Conservation (phyloP, 1,140 invertebrate genomes). For the Rhynchophorus ferrugineus region DNA sequence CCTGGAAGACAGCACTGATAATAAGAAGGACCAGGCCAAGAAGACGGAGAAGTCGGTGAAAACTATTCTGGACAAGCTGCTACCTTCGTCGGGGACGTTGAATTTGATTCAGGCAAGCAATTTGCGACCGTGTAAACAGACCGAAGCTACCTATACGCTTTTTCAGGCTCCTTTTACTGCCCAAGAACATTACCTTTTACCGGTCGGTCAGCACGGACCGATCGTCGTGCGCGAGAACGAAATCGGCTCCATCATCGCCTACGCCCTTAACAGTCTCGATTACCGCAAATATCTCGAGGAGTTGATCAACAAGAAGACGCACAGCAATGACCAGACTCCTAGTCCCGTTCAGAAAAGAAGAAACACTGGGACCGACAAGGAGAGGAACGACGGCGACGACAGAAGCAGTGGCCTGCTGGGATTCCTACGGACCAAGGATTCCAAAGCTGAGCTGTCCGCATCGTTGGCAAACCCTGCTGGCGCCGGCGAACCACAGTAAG, state of each 20-base stretch:
- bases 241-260: slow-evolving; percentile 84
- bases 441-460: slow-evolving; percentile 26
- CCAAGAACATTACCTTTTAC: slow-evolving; percentile 59
- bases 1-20: slow-evolving; percentile 32
- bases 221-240: slow-evolving; percentile 78
- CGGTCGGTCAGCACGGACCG: slow-evolving; percentile 52
- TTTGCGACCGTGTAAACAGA: too few relatives aligned
- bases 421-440: slow-evolving; percentile 42
- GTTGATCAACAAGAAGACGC: slow-evolving; percentile 36
- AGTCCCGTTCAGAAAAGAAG: slow-evolving; percentile 47
- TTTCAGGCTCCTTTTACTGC: slow-evolving; percentile 51
- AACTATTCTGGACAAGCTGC: slow-evolving; percentile 59
- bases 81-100: slow-evolving; percentile 44
- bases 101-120: slow-evolving; percentile 41
- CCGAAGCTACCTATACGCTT: too few relatives aligned
- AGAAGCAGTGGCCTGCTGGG: slow-evolving; percentile 44
- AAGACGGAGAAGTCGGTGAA: slow-evolving; percentile 64
- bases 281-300: slow-evolving; percentile 59
- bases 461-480: too few relatives aligned
- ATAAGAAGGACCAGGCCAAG: slow-evolving; percentile 44
- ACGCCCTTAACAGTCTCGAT: slow-evolving; percentile 65
- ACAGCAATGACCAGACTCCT: slow-evolving; percentile 37
- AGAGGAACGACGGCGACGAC: slow-evolving; percentile 41
- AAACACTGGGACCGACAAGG: slow-evolving; percentile 36
- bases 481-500: background rate